These are phyloP conservation scores for Prionailurus bengalensis DNA, from an alignment of 2,113 vertebrate species.

Conservation along the genomic window DNA sequence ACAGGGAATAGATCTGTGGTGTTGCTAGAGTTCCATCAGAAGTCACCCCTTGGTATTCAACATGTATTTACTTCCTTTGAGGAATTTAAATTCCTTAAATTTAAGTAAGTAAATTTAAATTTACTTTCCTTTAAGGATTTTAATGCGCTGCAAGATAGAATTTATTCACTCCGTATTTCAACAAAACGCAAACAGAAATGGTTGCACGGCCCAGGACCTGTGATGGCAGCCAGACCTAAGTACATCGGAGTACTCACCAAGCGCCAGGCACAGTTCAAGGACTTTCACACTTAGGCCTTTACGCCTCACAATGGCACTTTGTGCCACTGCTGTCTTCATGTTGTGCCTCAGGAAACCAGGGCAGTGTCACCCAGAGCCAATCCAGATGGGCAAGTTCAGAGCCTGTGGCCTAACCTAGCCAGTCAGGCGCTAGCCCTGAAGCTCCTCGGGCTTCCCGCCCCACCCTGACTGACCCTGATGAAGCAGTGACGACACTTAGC, in stretches of 20 bases:
- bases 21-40: slow-evolving; percentile 17
- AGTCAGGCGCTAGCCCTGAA: neutral
- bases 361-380: neutral
- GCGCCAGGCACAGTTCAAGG: neutral
- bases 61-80: neutral
- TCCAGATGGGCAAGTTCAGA: neutral
- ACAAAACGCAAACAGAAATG: neutral
- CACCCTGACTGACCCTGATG: neutral
- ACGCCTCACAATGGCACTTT: neutral
- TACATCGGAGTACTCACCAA: neutral
- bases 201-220: neutral
- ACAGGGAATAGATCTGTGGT: neutral
- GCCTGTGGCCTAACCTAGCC: neutral
- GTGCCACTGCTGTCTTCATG: neutral
- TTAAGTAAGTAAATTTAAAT: too few species aligned
- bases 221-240: neutral
- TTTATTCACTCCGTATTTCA: neutral
- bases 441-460: too few species aligned
- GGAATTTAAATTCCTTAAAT: too few species aligned
- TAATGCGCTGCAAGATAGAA: neutral
- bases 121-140: neutral
- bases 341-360: neutral
- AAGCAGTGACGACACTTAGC: neutral
- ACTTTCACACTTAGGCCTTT: neutral
- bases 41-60: neutral